Percentiles rank a stretch among this genome's conserved stretches.
Conservation (phyloP, 2,113 vertebrate genomes). For the Pygoscelis antarcticus region DNA sequence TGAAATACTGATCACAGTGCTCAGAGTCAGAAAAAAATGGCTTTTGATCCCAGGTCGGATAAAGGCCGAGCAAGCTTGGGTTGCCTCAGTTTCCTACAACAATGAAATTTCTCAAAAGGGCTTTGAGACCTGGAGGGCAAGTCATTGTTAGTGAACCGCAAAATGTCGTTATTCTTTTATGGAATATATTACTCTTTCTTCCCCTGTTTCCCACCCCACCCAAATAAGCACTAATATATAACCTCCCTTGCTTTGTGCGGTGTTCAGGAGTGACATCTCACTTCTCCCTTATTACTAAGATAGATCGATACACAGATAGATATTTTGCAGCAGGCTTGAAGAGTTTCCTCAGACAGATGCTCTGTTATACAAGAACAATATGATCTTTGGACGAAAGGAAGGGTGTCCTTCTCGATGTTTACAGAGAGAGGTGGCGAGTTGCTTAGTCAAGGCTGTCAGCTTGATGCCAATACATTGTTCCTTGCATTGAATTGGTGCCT, state of each 20-base stretch:
- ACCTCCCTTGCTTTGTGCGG: neutral
- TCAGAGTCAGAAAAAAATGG: neutral
- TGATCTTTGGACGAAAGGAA: conserved; percentile 54
- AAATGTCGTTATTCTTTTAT: neutral
- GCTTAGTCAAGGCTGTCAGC: conserved; percentile 46
- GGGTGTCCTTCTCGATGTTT: conserved; percentile 61
- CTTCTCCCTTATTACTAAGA: neutral
- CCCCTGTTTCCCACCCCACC: neutral
- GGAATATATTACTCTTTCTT: neutral
- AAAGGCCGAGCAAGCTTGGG: neutral
- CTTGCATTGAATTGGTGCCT: conserved; percentile 44
- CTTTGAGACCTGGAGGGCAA: conserved; percentile 4
- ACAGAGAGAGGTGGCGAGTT: conserved; percentile 50
- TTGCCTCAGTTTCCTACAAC: conserved; percentile 22
- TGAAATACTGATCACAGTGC: neutral
- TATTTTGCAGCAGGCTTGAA: conserved; percentile 61
- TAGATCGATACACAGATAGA: neutral
- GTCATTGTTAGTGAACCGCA: neutral
- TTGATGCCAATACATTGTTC: conserved; percentile 66
- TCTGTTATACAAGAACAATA: conserved; percentile 47
- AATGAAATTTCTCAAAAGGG: neutral
- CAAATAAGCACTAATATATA: neutral
- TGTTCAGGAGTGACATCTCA: neutral
- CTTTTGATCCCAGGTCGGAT: neutral
- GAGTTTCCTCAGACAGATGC: conserved; percentile 40